Base-by-base conservation (phyloP, 2,113 vertebrate species). In the Notarius quadriscutis region DNA sequence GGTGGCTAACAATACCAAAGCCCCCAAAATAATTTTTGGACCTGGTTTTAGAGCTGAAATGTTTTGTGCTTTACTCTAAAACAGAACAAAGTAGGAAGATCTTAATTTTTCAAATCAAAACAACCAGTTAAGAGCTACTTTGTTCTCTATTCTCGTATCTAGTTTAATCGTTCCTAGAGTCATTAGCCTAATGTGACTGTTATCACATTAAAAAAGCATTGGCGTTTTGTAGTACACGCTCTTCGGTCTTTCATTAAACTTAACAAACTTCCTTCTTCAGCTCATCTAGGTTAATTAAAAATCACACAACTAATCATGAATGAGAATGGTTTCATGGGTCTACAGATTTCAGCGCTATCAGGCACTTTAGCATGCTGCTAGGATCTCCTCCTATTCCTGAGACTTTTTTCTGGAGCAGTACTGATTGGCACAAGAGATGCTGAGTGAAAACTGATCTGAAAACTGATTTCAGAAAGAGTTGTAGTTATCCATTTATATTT, bases 221-320 rank as follows among this genome's bases (percentile, higher is more conserved):
- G 51, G 22, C 55, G 22, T 0, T 55, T 25, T 78, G 34, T 25
- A 27, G 50, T 25, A 55, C 75, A 55, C 27, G 50, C 55, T 78
- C 50, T 27, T 53, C 5, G 20, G 10, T 53, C 50, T 78, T 78
- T 78, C 75, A 53, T 55, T 27, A 78, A 78, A 14, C 12, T 12
- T 51, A 77, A 62, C 22, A 48, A 85, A 41, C 77, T 41, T 78
- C 84, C 15, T 63, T 41, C 67, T 75, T 50, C 60, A 65, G 58
- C 14, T 10, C 25, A 78, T 55, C 74, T 51, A 17, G 17, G 6
- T 79, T 67, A 65, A 78, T 63, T 78, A 27, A 77, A 82, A 79
- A 14, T 79, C 84, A 78, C n/a, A 50, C 50, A 27, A 63, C 41
- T 30, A 62, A 85, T 65, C 62, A 15, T 79, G 17, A 85, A 78